Conservation (phyloP, 2,888 invertebrate genomes). For the Oscheius sp. region DNA sequence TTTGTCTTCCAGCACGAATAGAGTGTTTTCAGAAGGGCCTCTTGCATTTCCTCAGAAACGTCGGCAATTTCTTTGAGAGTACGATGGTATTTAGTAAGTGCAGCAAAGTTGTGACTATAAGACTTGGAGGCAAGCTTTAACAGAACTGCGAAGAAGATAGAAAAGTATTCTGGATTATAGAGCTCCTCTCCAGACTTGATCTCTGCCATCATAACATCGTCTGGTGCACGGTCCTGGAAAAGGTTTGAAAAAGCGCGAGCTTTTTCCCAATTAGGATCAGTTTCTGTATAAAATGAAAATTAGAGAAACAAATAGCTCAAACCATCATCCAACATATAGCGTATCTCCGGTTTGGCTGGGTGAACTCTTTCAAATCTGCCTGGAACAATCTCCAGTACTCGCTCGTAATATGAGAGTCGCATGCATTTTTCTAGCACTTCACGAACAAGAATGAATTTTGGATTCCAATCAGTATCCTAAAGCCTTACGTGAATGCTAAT, state of each 20-base stretch:
- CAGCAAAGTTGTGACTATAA: constrained; percentile 96
- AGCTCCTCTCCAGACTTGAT: constrained; percentile 76
- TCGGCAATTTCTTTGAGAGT: constrained; percentile 83
- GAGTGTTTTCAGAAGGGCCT: constrained; percentile 88
- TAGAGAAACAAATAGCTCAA: too few species aligned
- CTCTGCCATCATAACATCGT: constrained; percentile 46
- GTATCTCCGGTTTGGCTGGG: constrained; percentile 82
- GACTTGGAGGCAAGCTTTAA: constrained; percentile 93
- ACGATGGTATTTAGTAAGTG: constrained; percentile 83
- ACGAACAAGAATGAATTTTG: constrained; percentile 79
- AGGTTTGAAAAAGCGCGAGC: constrained; percentile 31
- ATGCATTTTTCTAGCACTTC: constrained; percentile 90
- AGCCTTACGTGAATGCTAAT: not conserved
- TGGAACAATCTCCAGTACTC: constrained; percentile 85
- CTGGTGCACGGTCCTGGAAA: constrained; percentile 35
- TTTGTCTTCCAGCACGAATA: constrained; percentile 95
- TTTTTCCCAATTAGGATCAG: constrained; percentile 27
- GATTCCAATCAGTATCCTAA: constrained; percentile 9
- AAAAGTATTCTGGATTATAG: constrained; percentile 91
- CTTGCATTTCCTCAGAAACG: constrained; percentile 88
- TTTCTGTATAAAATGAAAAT: constrained; percentile 27
- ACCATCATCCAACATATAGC: constrained; percentile 62
- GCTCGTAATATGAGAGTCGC: constrained; percentile 87
- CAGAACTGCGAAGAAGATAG: constrained; percentile 77
- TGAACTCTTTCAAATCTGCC: constrained; percentile 84